Conservation (phyloP, 92 coral and sea anemone species). For the Paramuricea clavata region DNA sequence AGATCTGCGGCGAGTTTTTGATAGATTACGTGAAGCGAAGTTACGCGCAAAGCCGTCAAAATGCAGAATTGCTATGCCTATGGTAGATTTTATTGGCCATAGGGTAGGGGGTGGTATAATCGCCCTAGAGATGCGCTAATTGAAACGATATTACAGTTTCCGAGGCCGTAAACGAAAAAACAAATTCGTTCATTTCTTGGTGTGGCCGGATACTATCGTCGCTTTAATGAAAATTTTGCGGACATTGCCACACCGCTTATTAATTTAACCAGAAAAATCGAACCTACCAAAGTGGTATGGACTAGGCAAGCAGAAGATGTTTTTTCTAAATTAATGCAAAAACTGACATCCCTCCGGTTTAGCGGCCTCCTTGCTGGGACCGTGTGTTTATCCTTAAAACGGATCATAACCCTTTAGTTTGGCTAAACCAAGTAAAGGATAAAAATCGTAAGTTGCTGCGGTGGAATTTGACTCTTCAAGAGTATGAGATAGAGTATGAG, state of each 20-base stretch:
- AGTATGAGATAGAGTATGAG: conserved; percentile 54
- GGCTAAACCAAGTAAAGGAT: conserved; percentile 65
- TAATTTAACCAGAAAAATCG: conserved; percentile 15
- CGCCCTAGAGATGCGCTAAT: conserved; percentile 50
- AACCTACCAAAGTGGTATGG: too few species aligned
- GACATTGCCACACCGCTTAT: conserved; percentile 39
- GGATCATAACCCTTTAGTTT: conserved; percentile 71
- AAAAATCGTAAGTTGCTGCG: conserved; percentile 61
- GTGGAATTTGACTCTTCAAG: conserved; percentile 71
- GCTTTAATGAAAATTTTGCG: conserved; percentile 52
- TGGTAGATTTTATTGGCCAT: conserved; percentile 62
- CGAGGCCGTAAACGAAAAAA: conserved; percentile 62
- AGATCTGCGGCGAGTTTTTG: conserved; percentile 46
- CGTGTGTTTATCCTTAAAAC: conserved; percentile 59
- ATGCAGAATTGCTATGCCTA: conserved; percentile 54
- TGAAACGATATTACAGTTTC: conserved; percentile 40
- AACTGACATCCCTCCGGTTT: conserved; percentile 41
- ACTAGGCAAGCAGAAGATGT: too few species aligned
- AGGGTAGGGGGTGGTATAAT: conserved; percentile 51
- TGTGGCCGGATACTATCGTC: conserved; percentile 49
- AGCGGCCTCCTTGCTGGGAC: conserved; percentile 64
- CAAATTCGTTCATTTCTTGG: conserved; percentile 64
- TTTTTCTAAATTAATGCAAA: conserved; percentile 28
- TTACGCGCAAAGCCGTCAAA: conserved; percentile 65
- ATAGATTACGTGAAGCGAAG: conserved; percentile 47